Percentiles rank a stretch among this genome's conserved stretches.
These are phyloP conservation scores for Triops cancriformis DNA, from an alignment of 1,140 invertebrate species.

Conservation along the genomic window DNA sequence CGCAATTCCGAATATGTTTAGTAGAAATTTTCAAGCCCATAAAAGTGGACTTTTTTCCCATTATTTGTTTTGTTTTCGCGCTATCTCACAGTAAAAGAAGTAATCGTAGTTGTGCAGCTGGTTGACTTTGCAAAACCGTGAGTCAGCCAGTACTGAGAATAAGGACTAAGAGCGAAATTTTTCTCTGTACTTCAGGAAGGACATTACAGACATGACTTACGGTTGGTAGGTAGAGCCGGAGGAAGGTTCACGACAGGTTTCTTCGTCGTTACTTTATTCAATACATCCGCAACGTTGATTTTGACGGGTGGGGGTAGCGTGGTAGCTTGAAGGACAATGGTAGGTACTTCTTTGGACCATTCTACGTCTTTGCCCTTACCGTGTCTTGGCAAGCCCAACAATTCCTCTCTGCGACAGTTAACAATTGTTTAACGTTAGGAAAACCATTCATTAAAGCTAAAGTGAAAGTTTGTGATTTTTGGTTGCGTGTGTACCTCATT, in stretches of 20 bases:
- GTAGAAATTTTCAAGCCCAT: too few species aligned
- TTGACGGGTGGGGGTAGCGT: slow-evolving; percentile 71
- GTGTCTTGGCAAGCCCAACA: slow-evolving; percentile 68
- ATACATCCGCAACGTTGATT: slow-evolving; percentile 62
- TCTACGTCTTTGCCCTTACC: slow-evolving; percentile 74
- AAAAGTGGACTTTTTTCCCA: too few species aligned
- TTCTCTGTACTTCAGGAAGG: not conserved
- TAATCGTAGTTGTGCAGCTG: too few species aligned
- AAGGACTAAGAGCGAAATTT: too few species aligned
- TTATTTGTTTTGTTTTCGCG: too few species aligned
- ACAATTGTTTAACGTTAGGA: not conserved
- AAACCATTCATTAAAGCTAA: not conserved
- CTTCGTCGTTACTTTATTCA: slow-evolving; percentile 50
- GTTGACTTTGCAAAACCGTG: too few species aligned
- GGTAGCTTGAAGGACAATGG: slow-evolving; percentile 45
- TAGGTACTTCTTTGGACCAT: slow-evolving; percentile 64
- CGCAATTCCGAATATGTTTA: too few species aligned
- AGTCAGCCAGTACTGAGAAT: too few species aligned
- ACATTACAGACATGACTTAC: slow-evolving; percentile 16
- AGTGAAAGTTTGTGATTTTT: not conserved
- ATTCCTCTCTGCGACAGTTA: slow-evolving; percentile 57
- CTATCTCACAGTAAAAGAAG: too few species aligned
- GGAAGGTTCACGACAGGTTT: slow-evolving; percentile 39
- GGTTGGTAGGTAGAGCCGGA: not conserved
- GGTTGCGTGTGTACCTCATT: slow-evolving; percentile 55